Base-by-base conservation (phyloP, 30 jellyfish, hydroid and myxozoan genomes). In the Pelagia noctiluca region DNA sequence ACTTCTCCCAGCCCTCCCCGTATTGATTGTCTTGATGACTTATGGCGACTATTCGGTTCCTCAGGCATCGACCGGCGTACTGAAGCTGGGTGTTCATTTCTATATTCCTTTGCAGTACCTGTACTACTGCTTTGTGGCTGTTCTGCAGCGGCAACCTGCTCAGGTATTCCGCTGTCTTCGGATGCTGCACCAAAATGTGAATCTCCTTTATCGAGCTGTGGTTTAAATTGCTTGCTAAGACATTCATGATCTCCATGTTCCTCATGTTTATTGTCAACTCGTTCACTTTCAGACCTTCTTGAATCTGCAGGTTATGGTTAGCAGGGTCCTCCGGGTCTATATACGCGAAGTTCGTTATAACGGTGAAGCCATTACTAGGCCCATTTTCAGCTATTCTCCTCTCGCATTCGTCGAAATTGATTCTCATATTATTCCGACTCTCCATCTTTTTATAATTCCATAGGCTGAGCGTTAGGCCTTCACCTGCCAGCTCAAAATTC, bases 1-100 rank as follows among this genome's bases (percentile, higher is more conserved):
- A 21, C 18, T 50, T 38, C 7, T 84, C 36, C 95, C 95, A 84
- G 18, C 90, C 90, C 12, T 61, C 57, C 11, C 95, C 95, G 19
- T 52, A 24, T 0, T 2, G 47, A 31, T 36, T 84, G 47, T 84
- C 95, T 50, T 84, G 95, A 33, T 84, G 35, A 33, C 61, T 61
- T 1, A 75, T 74, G 65, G 77, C 73, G 34, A 84, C 82, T 11
- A 75, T 46, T 19, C 32, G 47, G 22, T 65, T 47, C 53, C 16
- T 23, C 19, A 84, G 47, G 48, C 74, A 38, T n/a, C 49, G 31
- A 7, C 71, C 50, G 23, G 88, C 82, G 66, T 73, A 73, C n/a
- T 37, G 10, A 61, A 84, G 31, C 19, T 21, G 49, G n/a, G 21
- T 28, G 36, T 46, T 57, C 46, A 63, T 4, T 25, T 54, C 25